phyloP scores from a whole-genome alignment of 2,888 invertebrate genomes.

The Sabatieria punctata region DNA sequence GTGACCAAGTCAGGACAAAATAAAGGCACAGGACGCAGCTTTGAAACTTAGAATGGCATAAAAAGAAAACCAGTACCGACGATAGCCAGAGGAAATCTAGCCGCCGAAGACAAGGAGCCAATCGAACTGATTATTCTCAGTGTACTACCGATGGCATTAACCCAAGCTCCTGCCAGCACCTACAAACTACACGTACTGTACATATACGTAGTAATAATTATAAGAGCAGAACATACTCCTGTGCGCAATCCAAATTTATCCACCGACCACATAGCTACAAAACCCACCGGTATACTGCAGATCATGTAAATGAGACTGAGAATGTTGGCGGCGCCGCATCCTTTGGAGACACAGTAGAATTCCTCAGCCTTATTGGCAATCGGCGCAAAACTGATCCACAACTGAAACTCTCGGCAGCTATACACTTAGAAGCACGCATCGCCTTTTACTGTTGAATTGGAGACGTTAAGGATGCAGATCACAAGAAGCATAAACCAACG shows the following conservation, averaged over 20 bases:
- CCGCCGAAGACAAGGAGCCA: neutral
- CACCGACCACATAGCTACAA: constrained; percentile 36
- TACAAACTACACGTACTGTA: no score
- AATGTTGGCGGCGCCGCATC: constrained; percentile 28
- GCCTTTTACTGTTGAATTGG: constrained; percentile 23
- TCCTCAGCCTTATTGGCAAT: constrained; percentile 35
- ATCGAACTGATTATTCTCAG: neutral
- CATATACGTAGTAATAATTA: no score
- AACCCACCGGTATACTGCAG: constrained; percentile 35
- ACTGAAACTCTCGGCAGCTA: constrained; percentile 25
- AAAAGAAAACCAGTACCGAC: no score
- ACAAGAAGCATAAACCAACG: constrained; percentile 23
- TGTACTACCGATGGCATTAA: neutral
- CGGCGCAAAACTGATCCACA: constrained; percentile 39
- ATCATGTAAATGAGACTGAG: constrained; percentile 37
- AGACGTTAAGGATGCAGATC: constrained; percentile 20
- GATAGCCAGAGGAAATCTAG: constrained; percentile 3
- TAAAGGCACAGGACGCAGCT: no score
- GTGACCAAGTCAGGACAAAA: no score
- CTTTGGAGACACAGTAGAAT: constrained; percentile 28
- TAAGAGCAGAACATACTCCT: no score
- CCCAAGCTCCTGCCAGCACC: neutral
- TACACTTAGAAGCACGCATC: neutral
- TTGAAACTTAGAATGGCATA: no score
- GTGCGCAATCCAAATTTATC: constrained; percentile 35